Evolutionary conservation across 2,113 vertebrate species (phyloP), one percentile per base, ranked within the genome.

Genomic region (Tragulus kanchil): DNA sequence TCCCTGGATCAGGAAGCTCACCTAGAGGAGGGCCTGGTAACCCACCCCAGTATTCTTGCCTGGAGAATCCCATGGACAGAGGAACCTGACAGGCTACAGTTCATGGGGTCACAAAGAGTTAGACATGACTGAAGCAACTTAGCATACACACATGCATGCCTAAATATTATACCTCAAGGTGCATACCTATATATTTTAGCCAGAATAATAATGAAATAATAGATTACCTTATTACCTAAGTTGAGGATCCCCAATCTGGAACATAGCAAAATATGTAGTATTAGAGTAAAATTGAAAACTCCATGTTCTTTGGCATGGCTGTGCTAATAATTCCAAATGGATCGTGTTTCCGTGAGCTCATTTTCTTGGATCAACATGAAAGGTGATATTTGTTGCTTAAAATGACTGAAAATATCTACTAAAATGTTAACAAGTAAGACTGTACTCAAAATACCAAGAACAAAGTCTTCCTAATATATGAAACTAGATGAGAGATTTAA

Each of bases 311-410:
- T 82, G 50, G 19, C 85, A 58, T 93, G 96, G 58, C 75, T 91
- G 42, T 88, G 62, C 90, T 96, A 71, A 82, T 64, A 54, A 86
- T 92, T 97, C 78, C 82, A 78, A 92, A 31, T 69, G 42, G 16
- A 15, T 85, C 21, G 0, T 28, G 50, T 98, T 96, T 97, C 65
- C 64, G 54, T 92, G 58, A 36, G 36, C 48, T 96, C 91, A 14
- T 95, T 97, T 78, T 98, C 90, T 54, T 45, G 82, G n/a, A 90
- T 98, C 90, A 84, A 94, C 94, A 90, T 65, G 89, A 88, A 97
- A 97, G 89, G 58, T 95, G 79, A n/a, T 73, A 45, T 52, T 89
- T 97, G 31, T 89, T 95, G 93, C 81, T 91, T 67, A 82, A 94
- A 96, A 82, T 95, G 59, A 94, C 86, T 92, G 85, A 31, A 78